Evolutionary conservation across 1,140 invertebrate genomes (phyloP).

Genomic region (Hycleus phaleratus): DNA sequence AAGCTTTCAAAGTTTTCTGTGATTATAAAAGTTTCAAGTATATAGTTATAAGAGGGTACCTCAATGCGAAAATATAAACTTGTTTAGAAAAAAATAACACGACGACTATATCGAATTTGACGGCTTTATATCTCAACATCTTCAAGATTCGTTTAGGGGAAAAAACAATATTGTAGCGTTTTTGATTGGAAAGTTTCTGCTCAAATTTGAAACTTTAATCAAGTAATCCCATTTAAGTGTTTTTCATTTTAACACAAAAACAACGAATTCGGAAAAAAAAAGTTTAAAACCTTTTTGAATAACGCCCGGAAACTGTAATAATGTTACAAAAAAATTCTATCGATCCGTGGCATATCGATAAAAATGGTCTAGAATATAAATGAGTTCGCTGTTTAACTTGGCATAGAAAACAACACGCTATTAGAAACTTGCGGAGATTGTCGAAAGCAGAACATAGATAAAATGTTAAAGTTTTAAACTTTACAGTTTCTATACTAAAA

Average conservation of each 20-base stretch:
- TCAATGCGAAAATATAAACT: background rate
- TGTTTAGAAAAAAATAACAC: background rate
- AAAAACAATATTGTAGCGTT: background rate
- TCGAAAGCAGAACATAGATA: conserved; percentile 4
- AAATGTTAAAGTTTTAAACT: conserved; percentile 5
- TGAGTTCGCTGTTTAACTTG: too few species aligned
- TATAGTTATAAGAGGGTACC: too few species aligned
- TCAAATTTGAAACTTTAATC: background rate
- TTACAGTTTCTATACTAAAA: conserved; percentile 7
- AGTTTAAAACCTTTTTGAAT: background rate
- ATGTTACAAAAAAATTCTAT: background rate
- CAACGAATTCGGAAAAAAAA: background rate
- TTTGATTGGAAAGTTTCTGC: background rate
- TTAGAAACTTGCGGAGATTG: conserved; percentile 1
- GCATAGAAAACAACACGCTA: background rate
- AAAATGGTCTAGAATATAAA: background rate
- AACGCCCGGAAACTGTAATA: background rate
- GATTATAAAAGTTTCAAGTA: too few species aligned
- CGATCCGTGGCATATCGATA: background rate
- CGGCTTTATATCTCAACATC: background rate
- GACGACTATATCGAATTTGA: background rate
- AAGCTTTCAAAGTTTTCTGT: too few species aligned
- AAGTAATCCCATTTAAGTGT: background rate
- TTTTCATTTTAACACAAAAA: conserved; percentile 3
- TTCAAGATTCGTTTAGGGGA: background rate